Conservation (phyloP, 2,797 vertebrate species). For the Lagocephalus sceleratus region DNA sequence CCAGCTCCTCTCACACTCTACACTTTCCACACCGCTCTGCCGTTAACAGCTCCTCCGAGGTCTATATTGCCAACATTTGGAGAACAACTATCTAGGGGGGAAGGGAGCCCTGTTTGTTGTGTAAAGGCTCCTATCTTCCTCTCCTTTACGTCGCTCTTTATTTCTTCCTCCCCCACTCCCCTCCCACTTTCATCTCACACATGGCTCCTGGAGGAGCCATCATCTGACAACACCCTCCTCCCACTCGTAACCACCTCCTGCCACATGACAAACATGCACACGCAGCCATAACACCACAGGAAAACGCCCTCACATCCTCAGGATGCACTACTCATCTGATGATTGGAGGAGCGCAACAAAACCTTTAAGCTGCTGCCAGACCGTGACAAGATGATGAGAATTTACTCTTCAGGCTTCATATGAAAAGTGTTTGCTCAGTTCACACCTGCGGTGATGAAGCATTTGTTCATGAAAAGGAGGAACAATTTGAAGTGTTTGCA, state of each 20-base stretch:
- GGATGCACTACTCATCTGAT: slow-evolving; percentile 64
- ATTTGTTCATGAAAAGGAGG: slow-evolving; percentile 38
- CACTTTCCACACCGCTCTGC: slow-evolving; percentile 60
- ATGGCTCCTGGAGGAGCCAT: slow-evolving; percentile 69
- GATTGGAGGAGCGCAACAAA: slow-evolving; percentile 41
- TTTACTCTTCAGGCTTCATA: background rate
- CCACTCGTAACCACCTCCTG: slow-evolving; percentile 59
- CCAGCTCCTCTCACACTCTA: slow-evolving; percentile 51
- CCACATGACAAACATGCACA: slow-evolving; percentile 66
- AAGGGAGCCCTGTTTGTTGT: slow-evolving; percentile 66
- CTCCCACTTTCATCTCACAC: slow-evolving; percentile 64
- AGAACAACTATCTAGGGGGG: slow-evolving; percentile 53
- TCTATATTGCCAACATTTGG: slow-evolving; percentile 71
- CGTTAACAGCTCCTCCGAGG: slow-evolving; percentile 70
- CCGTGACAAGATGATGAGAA: background rate
- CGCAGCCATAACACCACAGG: slow-evolving; percentile 61
- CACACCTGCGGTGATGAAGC: slow-evolving; percentile 1
- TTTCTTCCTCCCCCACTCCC: slow-evolving; percentile 56
- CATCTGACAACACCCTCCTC: slow-evolving; percentile 73
- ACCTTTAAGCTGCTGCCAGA: slow-evolving; percentile 40
- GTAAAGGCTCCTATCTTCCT: slow-evolving; percentile 64
- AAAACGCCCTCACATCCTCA: slow-evolving; percentile 71
- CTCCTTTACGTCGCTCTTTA: slow-evolving; percentile 59
- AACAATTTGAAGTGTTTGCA: slow-evolving; percentile 6
- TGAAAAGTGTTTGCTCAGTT: background rate